These are phyloP conservation scores for Jacana jacana DNA, from an alignment of 2,113 vertebrate genomes.

Conservation along the genomic window DNA sequence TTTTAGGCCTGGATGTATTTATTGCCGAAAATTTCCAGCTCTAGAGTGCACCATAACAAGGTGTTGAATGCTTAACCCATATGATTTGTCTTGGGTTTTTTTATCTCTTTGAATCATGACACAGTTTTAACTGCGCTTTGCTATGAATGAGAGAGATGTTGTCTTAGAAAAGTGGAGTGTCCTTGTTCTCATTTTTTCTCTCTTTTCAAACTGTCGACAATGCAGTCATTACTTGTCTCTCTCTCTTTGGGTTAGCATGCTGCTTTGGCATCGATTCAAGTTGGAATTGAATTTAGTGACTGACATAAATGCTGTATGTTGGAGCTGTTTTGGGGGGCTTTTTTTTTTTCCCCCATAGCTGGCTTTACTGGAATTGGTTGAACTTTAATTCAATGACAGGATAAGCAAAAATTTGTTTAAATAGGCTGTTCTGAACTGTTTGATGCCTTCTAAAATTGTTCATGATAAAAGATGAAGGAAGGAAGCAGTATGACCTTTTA, in stretches of 20 bases:
- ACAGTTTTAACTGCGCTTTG: background rate
- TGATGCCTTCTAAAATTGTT: conserved; percentile 45
- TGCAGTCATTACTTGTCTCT: background rate
- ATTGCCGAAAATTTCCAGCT: background rate
- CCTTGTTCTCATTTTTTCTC: background rate
- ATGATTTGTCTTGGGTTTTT: background rate
- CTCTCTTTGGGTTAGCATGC: background rate
- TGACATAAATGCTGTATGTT: background rate
- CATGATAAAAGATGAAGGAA: conserved; percentile 40
- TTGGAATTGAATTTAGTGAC: background rate
- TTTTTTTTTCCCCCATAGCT: background rate
- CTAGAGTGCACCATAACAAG: background rate
- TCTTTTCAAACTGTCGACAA: background rate
- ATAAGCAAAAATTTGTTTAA: conserved; percentile 42
- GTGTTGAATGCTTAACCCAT: background rate
- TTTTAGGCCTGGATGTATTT: background rate
- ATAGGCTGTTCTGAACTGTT: background rate
- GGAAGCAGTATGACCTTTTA: conserved; percentile 48
- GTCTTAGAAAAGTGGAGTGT: background rate
- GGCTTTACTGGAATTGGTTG: conserved; percentile 23
- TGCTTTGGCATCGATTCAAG: background rate
- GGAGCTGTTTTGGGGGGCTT: background rate
- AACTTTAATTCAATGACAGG: conserved; percentile 28
- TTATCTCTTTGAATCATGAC: background rate
- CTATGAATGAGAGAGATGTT: background rate